Percentiles rank a stretch among this genome's conserved stretches.
phyloP scores from a whole-genome alignment of 2,797 vertebrate genomes.

The Neopelma chrysocephalum region DNA sequence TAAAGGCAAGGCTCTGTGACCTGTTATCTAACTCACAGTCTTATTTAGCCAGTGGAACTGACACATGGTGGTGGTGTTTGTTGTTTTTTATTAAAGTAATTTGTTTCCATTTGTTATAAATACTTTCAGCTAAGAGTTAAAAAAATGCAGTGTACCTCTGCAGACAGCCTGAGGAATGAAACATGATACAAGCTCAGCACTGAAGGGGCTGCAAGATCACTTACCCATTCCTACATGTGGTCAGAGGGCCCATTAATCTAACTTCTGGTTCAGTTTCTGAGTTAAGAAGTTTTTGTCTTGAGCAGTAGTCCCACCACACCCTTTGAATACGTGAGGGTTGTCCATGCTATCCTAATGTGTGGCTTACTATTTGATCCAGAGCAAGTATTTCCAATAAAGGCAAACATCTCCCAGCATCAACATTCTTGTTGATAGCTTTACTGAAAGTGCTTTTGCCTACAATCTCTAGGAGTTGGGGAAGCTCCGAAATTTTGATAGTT shows the following conservation, averaged over 20 bases:
- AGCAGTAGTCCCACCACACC: neutral
- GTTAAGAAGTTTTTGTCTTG: neutral
- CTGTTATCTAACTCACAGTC: constrained; percentile 70
- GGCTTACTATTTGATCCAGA: neutral
- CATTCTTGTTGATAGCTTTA: neutral
- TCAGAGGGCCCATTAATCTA: constrained; percentile 51
- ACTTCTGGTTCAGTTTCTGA: constrained; percentile 31
- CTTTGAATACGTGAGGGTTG: neutral
- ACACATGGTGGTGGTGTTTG: constrained; percentile 12
- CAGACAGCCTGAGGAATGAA: constrained; percentile 58
- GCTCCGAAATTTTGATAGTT: neutral
- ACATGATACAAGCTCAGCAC: neutral
- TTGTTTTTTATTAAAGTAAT: constrained; percentile 61
- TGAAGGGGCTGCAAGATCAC: constrained; percentile 32
- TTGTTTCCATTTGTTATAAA: constrained; percentile 64
- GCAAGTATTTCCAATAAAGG: neutral
- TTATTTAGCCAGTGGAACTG: constrained; percentile 47
- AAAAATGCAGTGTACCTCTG: neutral
- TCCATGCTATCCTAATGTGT: neutral
- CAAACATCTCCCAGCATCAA: neutral
- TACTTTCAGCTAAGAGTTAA: constrained; percentile 40
- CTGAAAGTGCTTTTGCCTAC: neutral
- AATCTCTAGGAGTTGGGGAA: neutral
- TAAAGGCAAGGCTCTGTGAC: constrained; percentile 76
- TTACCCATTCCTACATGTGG: constrained; percentile 36